Percentiles rank a stretch among this genome's conserved stretches.
Evolutionary conservation across 2,113 vertebrate genomes (phyloP).

Genomic region (Carlito syrichta): DNA sequence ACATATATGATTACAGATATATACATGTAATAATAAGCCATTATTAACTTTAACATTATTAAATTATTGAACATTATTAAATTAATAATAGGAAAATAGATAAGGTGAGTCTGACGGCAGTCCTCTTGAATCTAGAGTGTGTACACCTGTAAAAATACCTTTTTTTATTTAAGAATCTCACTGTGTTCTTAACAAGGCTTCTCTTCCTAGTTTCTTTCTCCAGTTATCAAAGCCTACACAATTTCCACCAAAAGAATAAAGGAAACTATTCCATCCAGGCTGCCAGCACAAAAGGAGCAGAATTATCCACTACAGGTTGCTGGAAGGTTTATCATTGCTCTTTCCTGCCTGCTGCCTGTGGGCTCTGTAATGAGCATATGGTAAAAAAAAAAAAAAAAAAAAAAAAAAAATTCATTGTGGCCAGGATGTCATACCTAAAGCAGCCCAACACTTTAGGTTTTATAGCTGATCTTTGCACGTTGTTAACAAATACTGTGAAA

Average conservation of each 20-base stretch:
- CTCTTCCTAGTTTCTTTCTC: not conserved
- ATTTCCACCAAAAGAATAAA: not conserved
- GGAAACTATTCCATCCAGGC: not conserved
- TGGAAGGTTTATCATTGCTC: not conserved
- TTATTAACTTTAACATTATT: too few relatives aligned
- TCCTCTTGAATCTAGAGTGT: not conserved
- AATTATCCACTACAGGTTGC: not conserved
- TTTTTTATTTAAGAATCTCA: not conserved
- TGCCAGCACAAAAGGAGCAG: not conserved
- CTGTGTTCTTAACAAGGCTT: not conserved
- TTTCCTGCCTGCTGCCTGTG: not conserved
- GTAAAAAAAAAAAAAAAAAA: not conserved
- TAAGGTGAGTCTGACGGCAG: not conserved
- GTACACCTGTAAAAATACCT: not conserved
- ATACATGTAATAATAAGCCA: not conserved
- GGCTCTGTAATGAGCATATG: not conserved
- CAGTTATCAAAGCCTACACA: slow-evolving; percentile 17
- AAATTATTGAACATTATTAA: too few relatives aligned
- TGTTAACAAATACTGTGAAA: slow-evolving; percentile 74
- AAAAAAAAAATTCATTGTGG: not conserved
- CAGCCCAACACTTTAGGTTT: slow-evolving; percentile 40
- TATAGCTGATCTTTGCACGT: slow-evolving; percentile 67
- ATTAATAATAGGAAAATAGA: not conserved
- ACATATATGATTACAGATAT: not conserved
- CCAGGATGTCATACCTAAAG: slow-evolving; percentile 38